Evolutionary conservation across 2,113 vertebrate genomes (phyloP), one percentile per base, ranked within the genome.

Genomic region (Anser cygnoides): DNA sequence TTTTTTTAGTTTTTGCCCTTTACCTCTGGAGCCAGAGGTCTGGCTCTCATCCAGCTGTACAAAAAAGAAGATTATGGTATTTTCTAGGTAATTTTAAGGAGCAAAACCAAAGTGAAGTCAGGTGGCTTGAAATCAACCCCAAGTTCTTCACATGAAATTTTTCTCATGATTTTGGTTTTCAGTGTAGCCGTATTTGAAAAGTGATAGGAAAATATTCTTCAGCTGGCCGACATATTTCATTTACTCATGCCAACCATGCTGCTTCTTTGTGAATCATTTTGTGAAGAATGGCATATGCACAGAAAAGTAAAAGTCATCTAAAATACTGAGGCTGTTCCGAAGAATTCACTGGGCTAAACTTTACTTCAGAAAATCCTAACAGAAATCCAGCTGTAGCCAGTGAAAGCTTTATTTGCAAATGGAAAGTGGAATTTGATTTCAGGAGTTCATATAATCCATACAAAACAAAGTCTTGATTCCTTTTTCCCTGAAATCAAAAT

Each of bases 1-100:
- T 97, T 98, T 95, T 94, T 98, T 98, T 97, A 97, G 97, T 92
- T 98, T 97, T 97, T 98, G 97, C 98, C 98, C 97, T 98, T 98
- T 98, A 98, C 98, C 97, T 98, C 98, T 98, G 98, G 98, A 98
- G 98, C 98, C 98, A 98, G 98, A 97, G 98, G 97, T 97, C 98
- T 98, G 98, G 98, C 98, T 96, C 82, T 41, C 72, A 84, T 97
- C 98, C 98, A 98, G 96, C 93, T 46, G 37, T 90, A 90, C 61
- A 63, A 94, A 95, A 89, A 96, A 97, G 92, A 97, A 94, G 96
- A 98, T 98, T 97, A 98, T 96, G 98, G 96, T 93, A 96, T 98
- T 97, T 98, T 97, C 97, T 98, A 96, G 96, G 97, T 96, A 98
- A 98, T 98, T 98, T 98, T 95, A 97, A 97, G 96, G 92, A 97